Evolutionary conservation across 2,113 vertebrate genomes (phyloP).

Genomic region (Calyptommatus sinebrachiatus): DNA sequence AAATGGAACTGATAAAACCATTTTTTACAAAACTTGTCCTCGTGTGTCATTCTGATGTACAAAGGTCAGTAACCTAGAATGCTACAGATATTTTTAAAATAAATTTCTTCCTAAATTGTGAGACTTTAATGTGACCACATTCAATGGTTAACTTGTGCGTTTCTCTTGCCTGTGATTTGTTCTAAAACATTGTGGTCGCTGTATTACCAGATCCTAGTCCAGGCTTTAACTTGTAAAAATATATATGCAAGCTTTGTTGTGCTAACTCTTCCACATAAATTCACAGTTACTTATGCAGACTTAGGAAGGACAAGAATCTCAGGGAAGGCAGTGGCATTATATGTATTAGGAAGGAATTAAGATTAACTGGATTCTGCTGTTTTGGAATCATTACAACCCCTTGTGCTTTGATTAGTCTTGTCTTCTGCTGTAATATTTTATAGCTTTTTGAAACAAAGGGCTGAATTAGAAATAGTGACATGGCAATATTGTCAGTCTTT

Average conservation of each 20-base stretch:
- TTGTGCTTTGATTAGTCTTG: background rate
- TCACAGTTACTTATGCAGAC: background rate
- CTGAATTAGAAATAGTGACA: background rate
- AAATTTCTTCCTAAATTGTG: slow-evolving; percentile 4
- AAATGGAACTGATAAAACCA: slow-evolving; percentile 88
- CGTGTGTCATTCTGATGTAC: background rate
- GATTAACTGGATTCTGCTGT: background rate
- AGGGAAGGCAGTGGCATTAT: background rate
- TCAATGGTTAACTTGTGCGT: slow-evolving; percentile 9
- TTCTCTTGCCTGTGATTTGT: background rate
- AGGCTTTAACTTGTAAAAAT: background rate
- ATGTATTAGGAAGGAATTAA: background rate
- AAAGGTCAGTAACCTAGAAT: slow-evolving; percentile 1
- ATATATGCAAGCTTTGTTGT: background rate
- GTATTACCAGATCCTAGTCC: background rate
- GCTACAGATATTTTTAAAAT: background rate
- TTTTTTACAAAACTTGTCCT: slow-evolving; percentile 78
- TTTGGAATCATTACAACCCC: background rate
- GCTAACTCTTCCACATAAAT: background rate
- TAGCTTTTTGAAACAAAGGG: background rate
- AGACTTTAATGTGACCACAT: slow-evolving; percentile 2
- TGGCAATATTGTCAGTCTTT: background rate
- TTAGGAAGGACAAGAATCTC: background rate
- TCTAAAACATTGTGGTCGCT: background rate
- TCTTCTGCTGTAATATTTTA: background rate